Base-by-base conservation (phyloP, 2,888 invertebrate species). In the Tryphoninae sp. region DNA sequence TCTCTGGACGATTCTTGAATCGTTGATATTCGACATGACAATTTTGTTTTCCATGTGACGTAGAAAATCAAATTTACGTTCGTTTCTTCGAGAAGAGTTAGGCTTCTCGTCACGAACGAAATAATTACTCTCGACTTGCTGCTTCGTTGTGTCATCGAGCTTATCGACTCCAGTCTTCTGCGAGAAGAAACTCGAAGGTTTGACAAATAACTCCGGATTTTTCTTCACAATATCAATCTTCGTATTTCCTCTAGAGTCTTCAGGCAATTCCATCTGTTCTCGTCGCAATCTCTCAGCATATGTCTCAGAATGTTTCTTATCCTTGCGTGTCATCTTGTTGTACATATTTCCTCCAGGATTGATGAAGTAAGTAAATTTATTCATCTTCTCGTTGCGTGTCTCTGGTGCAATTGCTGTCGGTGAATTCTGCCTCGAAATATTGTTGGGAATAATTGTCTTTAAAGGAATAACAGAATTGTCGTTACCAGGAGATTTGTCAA, bases 271-370 rank as follows among this genome's bases (percentile, higher is more conserved):
- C 13, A 78, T 86, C 62, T 86, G 80, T 42, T 86, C 85, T 3
- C 88, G 84, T 33, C 86, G 88, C 83, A 89, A 82, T 23, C 86
- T 86, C 77, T 92, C 91, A n/a, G 88, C 84, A 76, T 91, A 91
- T 0, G 92, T 92, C 68, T 91, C 89, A n/a, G 91, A 90, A 62
- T 90, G 86, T 80, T 91, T 92, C 72, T 92, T 92, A 68, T 92
- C 91, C 80, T 90, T 91, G 13, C 91, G 81, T 22, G 91, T 91
- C 88, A 91, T 89, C 79, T 89, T 91, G 68, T 55, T 68, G 11
- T 90, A 90, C 64, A 55, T 22, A n/a, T 65, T 64, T 26, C 81
- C 71, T 0, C 81, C 78, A 0, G 90, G 89, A 71, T 90, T 89
- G 11, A 89, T 84, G 67, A 90, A 89, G 68, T 89, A 88, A 3